Evolutionary conservation across 2,888 invertebrate genomes (phyloP), one percentile per base, ranked within the genome.

Genomic region (Luperina nickerlii): DNA sequence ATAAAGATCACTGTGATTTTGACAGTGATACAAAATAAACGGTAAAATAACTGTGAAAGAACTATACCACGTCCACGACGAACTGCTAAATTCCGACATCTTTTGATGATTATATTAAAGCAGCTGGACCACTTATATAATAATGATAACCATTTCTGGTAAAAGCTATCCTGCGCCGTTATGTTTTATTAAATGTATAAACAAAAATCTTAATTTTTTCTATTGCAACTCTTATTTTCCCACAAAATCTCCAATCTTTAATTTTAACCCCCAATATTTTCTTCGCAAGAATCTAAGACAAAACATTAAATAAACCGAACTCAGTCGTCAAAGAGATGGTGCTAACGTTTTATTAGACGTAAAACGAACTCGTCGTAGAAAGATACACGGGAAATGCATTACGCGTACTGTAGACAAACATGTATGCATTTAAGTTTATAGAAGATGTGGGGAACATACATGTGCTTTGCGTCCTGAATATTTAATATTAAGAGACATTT

Each of bases 341-440:
- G 45, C 62, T 69, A 83, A 73, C 65, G 68, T 78, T 85, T 77
- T 87, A 85, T 76, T 74, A 81, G 84, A 87, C 77, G 71, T 78
- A 81, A 85, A 87, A 74, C 66, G 78, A 80, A 74, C 69, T 69
- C 13, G 67, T 62, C 13, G 13, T 57, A 38, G 70, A 72, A 78
- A 81, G 75, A 73, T 69, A 85, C 85, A 87, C 68, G 68, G 68
- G 71, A 85, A 87, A 65, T 78, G 87, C 85, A 85, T 85, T 85
- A 85, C 68, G 27, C n/a, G 75, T 48, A 9, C 69, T 73, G 18
- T 65, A 70, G 45, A 77, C 65, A 82, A 62, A 38, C 69, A 54
- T 74, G 67, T 66, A 60, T 76, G 69, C 60, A 65, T 79, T 63
- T 62, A 67, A 62, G 67, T 76, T 74, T 75, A 38, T 51, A 27